Evolutionary conservation across 2,797 vertebrate genomes (phyloP), one percentile per base, ranked within the genome.

Genomic region (Hybognathus amarus): DNA sequence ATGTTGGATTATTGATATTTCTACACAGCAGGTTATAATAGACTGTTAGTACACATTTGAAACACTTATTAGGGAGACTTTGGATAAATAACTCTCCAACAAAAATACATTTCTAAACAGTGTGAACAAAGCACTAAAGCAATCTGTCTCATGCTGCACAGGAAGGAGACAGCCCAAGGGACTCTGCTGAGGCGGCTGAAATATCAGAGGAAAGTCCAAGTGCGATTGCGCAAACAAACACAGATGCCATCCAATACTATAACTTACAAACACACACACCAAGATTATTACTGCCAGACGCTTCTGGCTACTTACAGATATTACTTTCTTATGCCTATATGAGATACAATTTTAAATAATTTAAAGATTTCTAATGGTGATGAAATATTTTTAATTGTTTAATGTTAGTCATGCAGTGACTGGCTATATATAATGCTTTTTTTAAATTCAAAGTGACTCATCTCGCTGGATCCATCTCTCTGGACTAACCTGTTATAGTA

Each of bases 181-280:
- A 83, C 83, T 63, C 50, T 83, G 84, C 84, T 89, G 83, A 90
- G 89, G 84, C 22, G 83, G 73, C 74, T 86, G 85, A 84, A 91
- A 89, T 22, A 83, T 69, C 82, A 85, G 86, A 85, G 76, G 42
- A 83, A 83, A 61, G 42, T 20, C 40, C 8, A 33, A 69, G 82
- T 24, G 27, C 64, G 38, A 27, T 27, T 76, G 61, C 18, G n/a
- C 74, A 71, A 47, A 38, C 20, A 66, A 74, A 66, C 78, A 81
- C 56, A 42, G 70, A 68, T 45, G 66, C 66, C 22, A 66, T 77
- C 56, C 33, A 79, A 56, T 40, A 69, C 82, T 61, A 69, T 24
- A 38, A 30, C 64, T 47, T 77, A 69, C 12, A 56, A 66, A 30
- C 66, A 52, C 52, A 50, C 56, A 50, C 76, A 56, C 36, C 56